Conservation (phyloP, 2,888 invertebrate genomes). For the Limenitis camilla region DNA sequence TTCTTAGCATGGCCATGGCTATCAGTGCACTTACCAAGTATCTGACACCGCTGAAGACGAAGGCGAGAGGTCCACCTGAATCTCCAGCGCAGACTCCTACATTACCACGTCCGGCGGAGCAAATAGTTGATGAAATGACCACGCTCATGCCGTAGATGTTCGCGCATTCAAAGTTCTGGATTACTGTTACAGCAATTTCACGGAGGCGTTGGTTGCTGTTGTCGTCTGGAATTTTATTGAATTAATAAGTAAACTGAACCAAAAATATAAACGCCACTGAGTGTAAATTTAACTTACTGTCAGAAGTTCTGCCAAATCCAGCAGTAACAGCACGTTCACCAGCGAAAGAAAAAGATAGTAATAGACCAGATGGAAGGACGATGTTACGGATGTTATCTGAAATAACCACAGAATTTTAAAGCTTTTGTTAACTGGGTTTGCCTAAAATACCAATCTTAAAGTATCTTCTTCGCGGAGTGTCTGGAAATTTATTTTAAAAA, state of each 20-base stretch:
- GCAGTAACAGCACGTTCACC: slow-evolving; percentile 12
- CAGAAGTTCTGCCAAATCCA: neutral
- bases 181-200: slow-evolving; percentile 53
- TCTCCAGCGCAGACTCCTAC: slow-evolving; percentile 34
- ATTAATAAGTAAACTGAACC: too few species aligned
- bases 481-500: too few species aligned
- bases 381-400: slow-evolving; percentile 2
- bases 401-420: neutral
- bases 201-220: slow-evolving; percentile 33
- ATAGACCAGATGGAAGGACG: neutral
- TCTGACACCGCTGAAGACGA: slow-evolving; percentile 9
- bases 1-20: too few species aligned
- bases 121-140: slow-evolving; percentile 35
- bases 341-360: neutral
- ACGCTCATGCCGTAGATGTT: slow-evolving; percentile 33
- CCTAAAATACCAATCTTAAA: too few species aligned
- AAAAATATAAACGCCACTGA: too few species aligned
- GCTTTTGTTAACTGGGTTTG: neutral
- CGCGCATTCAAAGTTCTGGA: slow-evolving; percentile 42
- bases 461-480: too few species aligned
- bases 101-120: slow-evolving; percentile 38
- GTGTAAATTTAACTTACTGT: neutral
- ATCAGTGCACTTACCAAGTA: slow-evolving; percentile 15
- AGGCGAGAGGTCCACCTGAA: slow-evolving; percentile 34
- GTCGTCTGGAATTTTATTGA: too few species aligned